Evolutionary conservation across 2,888 invertebrate species (phyloP), one percentile per base, ranked within the genome.

Genomic region (Agrypnus murinus): DNA sequence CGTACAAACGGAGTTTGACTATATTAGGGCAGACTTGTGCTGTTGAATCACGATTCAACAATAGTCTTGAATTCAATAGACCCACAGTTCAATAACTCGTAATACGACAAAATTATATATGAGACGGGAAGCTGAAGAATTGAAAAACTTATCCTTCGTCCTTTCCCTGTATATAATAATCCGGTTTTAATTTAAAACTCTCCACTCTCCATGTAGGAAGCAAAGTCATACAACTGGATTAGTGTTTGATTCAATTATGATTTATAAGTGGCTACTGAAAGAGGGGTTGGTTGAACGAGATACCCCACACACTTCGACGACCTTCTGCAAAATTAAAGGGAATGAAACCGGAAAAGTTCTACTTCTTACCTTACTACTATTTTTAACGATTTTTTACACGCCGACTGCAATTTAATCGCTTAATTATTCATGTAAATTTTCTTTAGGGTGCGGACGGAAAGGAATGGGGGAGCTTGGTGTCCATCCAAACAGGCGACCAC

Each of bases 381-480:
- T 43, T 19, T 17, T 7, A 48, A 48, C 48, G 15, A 19, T 48
- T 15, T 48, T 48, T 48, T 17, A 25, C 25, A 25, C 25, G 5
- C 25, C 5, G 25, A 25, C 2, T 25, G 25, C 25, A 25, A 25
- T 25, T 25, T 5, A 5, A 5, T 25, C 5, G 48, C 17, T 48
- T 48, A 14, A n/a, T 45, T 38, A 12, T 36, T 59, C 17, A 6
- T 59, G 25, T 25, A 25, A 25, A 25, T 69, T 64, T 1, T 55
- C 86, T 87, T 25, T 89, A 97, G 97, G 82, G 88, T 97, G 77
- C 91, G 93, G 76, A 91, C 92, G 77, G 96, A 97, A 82, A 89
- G 89, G 78, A 91, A 92, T 81, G 95, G 96, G 14, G 97, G 97
- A 45, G 97, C 97, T 0, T 97, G 97, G 97, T 97, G 97, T 86